These are phyloP conservation scores for Meiosimyza decipiens DNA, from an alignment of 2,888 invertebrate genomes.

Conservation along the genomic window DNA sequence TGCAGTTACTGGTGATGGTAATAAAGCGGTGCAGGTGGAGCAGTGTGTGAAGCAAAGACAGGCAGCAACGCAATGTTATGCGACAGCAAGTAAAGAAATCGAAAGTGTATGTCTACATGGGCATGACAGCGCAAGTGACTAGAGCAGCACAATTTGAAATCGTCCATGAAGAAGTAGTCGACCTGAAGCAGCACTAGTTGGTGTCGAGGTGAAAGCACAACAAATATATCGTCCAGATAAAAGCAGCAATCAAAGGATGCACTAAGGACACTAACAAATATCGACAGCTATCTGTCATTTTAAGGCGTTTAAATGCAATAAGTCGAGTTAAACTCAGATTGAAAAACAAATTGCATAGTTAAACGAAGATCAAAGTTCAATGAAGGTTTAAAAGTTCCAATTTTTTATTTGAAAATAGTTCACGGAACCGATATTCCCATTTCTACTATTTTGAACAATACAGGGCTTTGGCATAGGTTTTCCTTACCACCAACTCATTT, in stretches of 20 bases:
- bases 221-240: slow-evolving; percentile 67
- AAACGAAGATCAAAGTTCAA: no score
- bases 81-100: slow-evolving; percentile 77
- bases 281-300: no score
- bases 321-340: no score
- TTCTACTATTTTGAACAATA: no score
- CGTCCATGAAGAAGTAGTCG: slow-evolving; percentile 41
- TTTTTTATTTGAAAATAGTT: no score
- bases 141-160: slow-evolving; percentile 45
- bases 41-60: slow-evolving; percentile 73
- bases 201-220: slow-evolving; percentile 11
- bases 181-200: slow-evolving; percentile 33
- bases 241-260: slow-evolving; percentile 71
- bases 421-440: no score
- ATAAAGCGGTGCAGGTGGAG: slow-evolving; percentile 66
- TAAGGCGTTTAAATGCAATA: no score
- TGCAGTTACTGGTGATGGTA: slow-evolving; percentile 43
- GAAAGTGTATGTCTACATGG: slow-evolving; percentile 69
- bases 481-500: no score
- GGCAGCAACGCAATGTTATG: slow-evolving; percentile 72
- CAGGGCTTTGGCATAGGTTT: no score
- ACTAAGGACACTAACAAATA: slow-evolving; percentile 72
- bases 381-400: no score
- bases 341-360: no score
- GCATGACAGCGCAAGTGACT: slow-evolving; percentile 51